phyloP scores from a whole-genome alignment of 2,797 vertebrate species.

The Liparis tanakae region DNA sequence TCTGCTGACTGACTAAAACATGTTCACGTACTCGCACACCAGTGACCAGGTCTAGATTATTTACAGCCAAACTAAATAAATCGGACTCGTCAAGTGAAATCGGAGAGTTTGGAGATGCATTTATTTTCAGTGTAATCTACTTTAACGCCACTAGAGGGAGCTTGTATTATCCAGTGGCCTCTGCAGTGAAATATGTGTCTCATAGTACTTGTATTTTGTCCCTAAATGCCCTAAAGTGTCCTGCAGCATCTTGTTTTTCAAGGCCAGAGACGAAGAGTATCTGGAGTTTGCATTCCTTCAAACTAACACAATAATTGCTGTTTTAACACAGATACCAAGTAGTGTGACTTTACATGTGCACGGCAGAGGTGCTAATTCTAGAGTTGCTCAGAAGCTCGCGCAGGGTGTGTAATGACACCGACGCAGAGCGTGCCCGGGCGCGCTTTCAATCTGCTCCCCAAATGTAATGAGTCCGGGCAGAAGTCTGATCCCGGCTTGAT shows the following conservation, averaged over 20 bases:
- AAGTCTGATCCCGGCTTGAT: slow-evolving; percentile 71
- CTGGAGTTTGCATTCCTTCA: slow-evolving; percentile 17
- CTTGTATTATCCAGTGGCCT: slow-evolving; percentile 69
- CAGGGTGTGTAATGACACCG: slow-evolving; percentile 72
- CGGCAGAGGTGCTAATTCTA: slow-evolving; percentile 81
- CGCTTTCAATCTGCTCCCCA: slow-evolving; percentile 78
- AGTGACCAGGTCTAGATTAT: slow-evolving; percentile 14
- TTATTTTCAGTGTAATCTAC: slow-evolving; percentile 48
- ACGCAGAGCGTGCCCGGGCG: slow-evolving; percentile 75
- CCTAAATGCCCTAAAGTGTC: slow-evolving; percentile 26
- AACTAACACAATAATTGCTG: slow-evolving; percentile 47
- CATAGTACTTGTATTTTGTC: slow-evolving; percentile 24
- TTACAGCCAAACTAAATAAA: not conserved
- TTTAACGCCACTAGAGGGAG: slow-evolving; percentile 84
- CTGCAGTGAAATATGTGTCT: slow-evolving; percentile 24
- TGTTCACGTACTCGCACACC: slow-evolving; percentile 3
- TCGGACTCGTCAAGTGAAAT: not conserved
- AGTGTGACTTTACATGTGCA: slow-evolving; percentile 47
- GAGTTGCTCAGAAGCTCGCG: slow-evolving; percentile 67
- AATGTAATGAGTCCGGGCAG: slow-evolving; percentile 67
- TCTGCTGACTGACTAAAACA: slow-evolving; percentile 23
- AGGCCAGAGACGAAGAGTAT: slow-evolving; percentile 20
- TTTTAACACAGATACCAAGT: slow-evolving; percentile 37
- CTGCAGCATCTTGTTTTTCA: slow-evolving; percentile 15
- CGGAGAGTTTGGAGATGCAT: slow-evolving; percentile 14